Evolutionary conservation across 2,888 invertebrate species (phyloP).

Genomic region (Choristoneura rosaceana): DNA sequence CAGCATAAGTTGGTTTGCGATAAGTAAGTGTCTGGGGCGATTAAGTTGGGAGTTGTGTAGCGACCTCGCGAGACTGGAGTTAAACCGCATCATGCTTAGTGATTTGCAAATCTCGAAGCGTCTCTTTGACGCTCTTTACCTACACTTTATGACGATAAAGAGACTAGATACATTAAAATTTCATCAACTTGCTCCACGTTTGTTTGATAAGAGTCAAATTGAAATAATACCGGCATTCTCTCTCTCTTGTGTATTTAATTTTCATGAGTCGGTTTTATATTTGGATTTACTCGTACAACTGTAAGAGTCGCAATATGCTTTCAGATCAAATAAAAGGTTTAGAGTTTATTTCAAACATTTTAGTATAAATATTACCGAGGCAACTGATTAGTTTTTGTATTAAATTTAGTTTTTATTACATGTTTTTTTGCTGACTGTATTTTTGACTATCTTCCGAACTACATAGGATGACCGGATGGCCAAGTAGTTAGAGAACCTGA

Average conservation of each 20-base stretch:
- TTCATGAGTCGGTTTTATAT: conserved; percentile 15
- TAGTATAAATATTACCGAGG: background rate
- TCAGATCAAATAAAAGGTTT: background rate
- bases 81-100: conserved; percentile 40
- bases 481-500: too few species aligned
- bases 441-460: too few species aligned
- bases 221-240: conserved; percentile 12
- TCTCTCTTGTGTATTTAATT: conserved; percentile 20
- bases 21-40: conserved; percentile 40
- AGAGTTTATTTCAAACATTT: background rate
- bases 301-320: background rate
- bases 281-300: background rate
- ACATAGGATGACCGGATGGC: too few species aligned
- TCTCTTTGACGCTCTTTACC: conserved; percentile 24
- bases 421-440: too few species aligned
- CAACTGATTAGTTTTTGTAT: too few species aligned
- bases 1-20: conserved; percentile 40
- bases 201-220: conserved; percentile 11
- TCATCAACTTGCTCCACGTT: conserved; percentile 7
- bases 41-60: conserved; percentile 35
- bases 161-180: conserved; percentile 18
- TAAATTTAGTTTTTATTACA: too few species aligned
- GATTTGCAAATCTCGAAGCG: conserved; percentile 36
- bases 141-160: conserved; percentile 27
- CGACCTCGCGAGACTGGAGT: conserved; percentile 35